A percentile compares a stretch with the other conserved stretches of the same genome.
These are phyloP conservation scores for Anisognathus igniventris DNA, from an alignment of 2,797 vertebrate species.

Conservation along the genomic window DNA sequence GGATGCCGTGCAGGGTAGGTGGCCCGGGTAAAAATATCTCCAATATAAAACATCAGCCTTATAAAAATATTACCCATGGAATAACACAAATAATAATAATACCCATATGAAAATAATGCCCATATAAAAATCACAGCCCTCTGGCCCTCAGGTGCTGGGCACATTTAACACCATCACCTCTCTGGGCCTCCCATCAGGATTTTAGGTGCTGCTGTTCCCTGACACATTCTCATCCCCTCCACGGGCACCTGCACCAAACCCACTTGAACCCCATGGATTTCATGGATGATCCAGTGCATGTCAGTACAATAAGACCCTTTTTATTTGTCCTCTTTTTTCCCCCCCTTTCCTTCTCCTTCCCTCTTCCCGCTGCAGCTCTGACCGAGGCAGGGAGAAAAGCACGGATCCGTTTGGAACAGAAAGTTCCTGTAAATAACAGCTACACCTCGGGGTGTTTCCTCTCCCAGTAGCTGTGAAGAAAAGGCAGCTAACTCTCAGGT, in stretches of 20 bases:
- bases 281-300: rapidly evolving
- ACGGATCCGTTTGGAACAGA: neutral
- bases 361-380: neutral
- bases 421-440: neutral
- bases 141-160: neutral
- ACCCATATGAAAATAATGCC: neutral
- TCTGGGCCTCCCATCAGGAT: neutral
- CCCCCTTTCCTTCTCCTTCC: neutral
- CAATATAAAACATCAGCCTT: neutral
- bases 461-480: neutral
- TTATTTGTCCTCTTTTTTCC: neutral
- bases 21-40: neutral
- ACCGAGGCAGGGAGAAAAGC: rapidly evolving
- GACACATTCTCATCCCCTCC: neutral
- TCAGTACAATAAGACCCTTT: neutral
- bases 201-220: neutral
- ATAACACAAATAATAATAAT: neutral
- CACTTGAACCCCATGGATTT: rapidly evolving
- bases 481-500: neutral
- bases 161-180: neutral
- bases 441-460: constrained; percentile 31
- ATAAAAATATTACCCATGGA: neutral
- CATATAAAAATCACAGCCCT: neutral
- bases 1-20: neutral
- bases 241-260: neutral